These are phyloP conservation scores for Tromatobia lineatoria DNA, from an alignment of 2,888 invertebrate species.

Conservation along the genomic window DNA sequence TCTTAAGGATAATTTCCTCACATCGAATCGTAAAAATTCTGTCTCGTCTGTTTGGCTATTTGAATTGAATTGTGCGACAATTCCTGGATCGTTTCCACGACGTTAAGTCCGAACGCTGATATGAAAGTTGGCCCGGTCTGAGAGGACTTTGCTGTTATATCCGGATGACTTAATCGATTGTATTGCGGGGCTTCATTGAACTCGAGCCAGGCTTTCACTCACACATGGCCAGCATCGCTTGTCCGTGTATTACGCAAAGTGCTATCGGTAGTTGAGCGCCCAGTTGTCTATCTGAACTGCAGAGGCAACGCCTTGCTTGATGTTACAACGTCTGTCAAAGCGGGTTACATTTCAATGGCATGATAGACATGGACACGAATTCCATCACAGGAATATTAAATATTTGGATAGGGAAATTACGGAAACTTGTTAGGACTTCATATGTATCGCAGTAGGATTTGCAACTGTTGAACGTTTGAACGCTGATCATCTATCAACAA, in stretches of 20 bases:
- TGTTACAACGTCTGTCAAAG: slow-evolving; percentile 20
- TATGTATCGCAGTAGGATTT: too few relatives aligned
- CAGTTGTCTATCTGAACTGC: slow-evolving; percentile 4
- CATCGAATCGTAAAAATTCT: background rate
- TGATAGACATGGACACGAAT: background rate
- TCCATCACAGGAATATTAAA: slow-evolving; percentile 11
- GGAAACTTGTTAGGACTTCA: background rate
- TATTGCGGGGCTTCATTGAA: slow-evolving; percentile 64
- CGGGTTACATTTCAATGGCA: slow-evolving; percentile 40
- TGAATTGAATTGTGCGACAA: slow-evolving; percentile 37
- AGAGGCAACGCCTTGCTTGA: slow-evolving; percentile 39
- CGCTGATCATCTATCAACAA: too few relatives aligned
- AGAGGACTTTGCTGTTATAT: slow-evolving; percentile 24
- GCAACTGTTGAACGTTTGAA: too few relatives aligned
- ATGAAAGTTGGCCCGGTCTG: slow-evolving; percentile 58
- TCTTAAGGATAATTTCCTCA: background rate
- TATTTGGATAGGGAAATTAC: slow-evolving; percentile 16
- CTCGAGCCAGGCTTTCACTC: slow-evolving; percentile 50
- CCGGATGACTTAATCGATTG: slow-evolving; percentile 68
- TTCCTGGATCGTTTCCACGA: slow-evolving; percentile 64
- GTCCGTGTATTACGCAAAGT: slow-evolving; percentile 54
- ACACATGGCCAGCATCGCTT: slow-evolving; percentile 35
- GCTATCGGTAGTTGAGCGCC: slow-evolving; percentile 38
- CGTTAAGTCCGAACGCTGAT: slow-evolving; percentile 66
- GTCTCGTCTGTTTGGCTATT: slow-evolving; percentile 13